A percentile compares a stretch with the other conserved stretches of the same genome.
phyloP scores from a whole-genome alignment of 2,113 vertebrate species.

The Vulpes ferrilata region DNA sequence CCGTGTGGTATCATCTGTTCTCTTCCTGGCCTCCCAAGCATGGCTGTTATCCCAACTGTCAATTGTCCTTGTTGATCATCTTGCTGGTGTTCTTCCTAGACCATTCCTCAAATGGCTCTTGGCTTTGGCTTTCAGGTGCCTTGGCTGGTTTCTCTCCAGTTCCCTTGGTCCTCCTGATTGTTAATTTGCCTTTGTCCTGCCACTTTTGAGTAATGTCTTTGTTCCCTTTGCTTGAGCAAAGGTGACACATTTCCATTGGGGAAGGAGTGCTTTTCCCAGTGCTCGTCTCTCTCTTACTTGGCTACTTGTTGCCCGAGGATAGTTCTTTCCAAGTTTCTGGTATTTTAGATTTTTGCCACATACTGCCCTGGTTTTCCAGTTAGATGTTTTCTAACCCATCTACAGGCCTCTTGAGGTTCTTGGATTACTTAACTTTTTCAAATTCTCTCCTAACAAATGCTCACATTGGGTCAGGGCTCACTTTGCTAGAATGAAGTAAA shows the following conservation, averaged over 20 bases:
- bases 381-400: neutral
- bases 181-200: neutral
- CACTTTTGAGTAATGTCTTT: neutral
- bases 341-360: constrained; percentile 37
- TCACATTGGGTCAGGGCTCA: neutral
- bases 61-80: neutral
- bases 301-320: constrained; percentile 13
- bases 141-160: neutral
- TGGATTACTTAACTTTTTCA: neutral
- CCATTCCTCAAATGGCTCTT: neutral
- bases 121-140: neutral
- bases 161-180: neutral
- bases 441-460: neutral
- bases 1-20: neutral
- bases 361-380: neutral
- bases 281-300: neutral
- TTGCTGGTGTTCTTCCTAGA: neutral
- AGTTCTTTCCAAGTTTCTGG: neutral
- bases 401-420: neutral
- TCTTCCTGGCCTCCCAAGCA: neutral
- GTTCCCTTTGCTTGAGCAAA: neutral
- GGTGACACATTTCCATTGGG: neutral
- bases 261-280: neutral
- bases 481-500: constrained; percentile 46
- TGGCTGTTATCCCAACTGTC: neutral